A percentile compares a stretch with the other conserved stretches of the same genome.
These are phyloP conservation scores for Dryobotodes eremita DNA, from an alignment of 2,888 invertebrate genomes.

Conservation along the genomic window DNA sequence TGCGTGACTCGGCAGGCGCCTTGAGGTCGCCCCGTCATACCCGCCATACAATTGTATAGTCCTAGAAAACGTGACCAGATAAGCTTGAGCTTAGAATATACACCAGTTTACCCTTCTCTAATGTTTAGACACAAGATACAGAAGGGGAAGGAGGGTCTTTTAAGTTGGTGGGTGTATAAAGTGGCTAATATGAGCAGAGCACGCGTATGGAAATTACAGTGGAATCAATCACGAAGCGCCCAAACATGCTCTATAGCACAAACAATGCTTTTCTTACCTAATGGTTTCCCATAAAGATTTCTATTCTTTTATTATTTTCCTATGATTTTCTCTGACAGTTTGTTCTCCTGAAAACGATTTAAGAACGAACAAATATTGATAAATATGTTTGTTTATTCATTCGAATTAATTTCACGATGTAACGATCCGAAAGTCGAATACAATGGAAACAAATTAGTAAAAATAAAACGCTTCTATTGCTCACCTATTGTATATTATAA, in stretches of 20 bases:
- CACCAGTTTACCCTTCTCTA: slow-evolving; percentile 69
- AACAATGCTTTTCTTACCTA: slow-evolving; percentile 83
- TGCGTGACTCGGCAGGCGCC: slow-evolving; percentile 90
- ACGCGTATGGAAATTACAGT: slow-evolving; percentile 90
- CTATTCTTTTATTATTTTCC: slow-evolving; percentile 74
- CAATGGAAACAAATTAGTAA: slow-evolving; percentile 52
- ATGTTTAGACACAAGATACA: slow-evolving; percentile 46
- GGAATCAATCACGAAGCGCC: slow-evolving; percentile 89
- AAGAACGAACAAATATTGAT: slow-evolving; percentile 37
- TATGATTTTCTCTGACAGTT: slow-evolving; percentile 51
- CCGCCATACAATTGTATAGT: slow-evolving; percentile 85
- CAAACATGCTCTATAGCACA: slow-evolving; percentile 84
- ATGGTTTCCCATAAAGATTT: slow-evolving; percentile 82
- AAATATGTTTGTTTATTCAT: slow-evolving; percentile 45
- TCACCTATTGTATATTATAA: slow-evolving; percentile 47
- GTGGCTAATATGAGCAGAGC: slow-evolving; percentile 89
- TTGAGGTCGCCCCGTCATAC: slow-evolving; percentile 85
- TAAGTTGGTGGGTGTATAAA: slow-evolving; percentile 82
- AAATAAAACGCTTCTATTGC: slow-evolving; percentile 53
- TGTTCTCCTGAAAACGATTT: slow-evolving; percentile 17
- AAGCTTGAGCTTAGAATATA: slow-evolving; percentile 76
- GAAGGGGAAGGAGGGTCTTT: slow-evolving; percentile 68
- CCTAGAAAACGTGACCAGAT: slow-evolving; percentile 82
- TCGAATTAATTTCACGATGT: slow-evolving; percentile 38
- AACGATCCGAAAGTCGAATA: slow-evolving; percentile 39